Base-by-base conservation (phyloP, 2,113 vertebrate species). In the Jacana jacana region DNA sequence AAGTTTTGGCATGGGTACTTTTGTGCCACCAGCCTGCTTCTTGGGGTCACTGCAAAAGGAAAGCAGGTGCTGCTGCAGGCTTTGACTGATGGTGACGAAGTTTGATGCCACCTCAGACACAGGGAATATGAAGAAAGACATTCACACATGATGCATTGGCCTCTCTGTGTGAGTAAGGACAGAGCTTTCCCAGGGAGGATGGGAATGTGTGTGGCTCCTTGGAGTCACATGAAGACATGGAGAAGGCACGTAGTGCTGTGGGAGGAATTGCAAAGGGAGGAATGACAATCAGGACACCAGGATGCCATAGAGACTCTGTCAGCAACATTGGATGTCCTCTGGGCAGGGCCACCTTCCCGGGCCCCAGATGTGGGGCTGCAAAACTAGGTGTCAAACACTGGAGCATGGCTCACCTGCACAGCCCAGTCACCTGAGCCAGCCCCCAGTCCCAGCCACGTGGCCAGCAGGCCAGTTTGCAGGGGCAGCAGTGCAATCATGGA, bases 361-460 rank as follows among this genome's bases (percentile, higher is more conserved):
- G 58, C 30, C 25, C 60, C n/a, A 46, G 52, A 23, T 4, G 6
- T 15, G 24, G 44, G 70, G 25, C 39, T 94, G 77, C 13, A 86
- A 81, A 81, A 17, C 39, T 48, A 2, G 0, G 11, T 30, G 37
- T 54, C 42, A 51, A 24, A 46, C 1, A 2, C 48, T 81, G 58
- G 3, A 58, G 48, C 28, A 8, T 2, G 2, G 6, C 65, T 25
- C 17, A 54, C 25, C 16, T 0, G 0, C 58, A 42, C 27, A 75
- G 13, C 40, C 52, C 15, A 14, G 39, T 6, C 2, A 1, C n/a
- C 66, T 27, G 4, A 48, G 57, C 7, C 9, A 13, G 49, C 7
- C 1, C 0, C 0, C 10, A 20, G 42, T 20, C 68, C 37, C 18
- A 15, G 70, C 39, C 33, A 6, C 0, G 11, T 0, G 2, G 23